Base-by-base conservation (phyloP, 2,888 invertebrate genomes). In the Agonopterix alstromeriana region DNA sequence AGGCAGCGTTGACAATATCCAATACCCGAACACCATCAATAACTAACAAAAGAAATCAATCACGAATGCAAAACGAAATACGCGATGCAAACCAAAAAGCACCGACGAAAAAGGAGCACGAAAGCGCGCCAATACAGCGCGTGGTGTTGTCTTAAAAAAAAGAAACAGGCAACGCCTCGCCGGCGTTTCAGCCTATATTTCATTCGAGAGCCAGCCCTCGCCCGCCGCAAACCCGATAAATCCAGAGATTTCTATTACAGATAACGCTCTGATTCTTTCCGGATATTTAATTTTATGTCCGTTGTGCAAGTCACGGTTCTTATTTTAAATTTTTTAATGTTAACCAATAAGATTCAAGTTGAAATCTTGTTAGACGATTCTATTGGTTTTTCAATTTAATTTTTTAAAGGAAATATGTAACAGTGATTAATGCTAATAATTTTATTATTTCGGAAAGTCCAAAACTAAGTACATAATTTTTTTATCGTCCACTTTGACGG, bases 201-300 rank as follows among this genome's bases (percentile, higher is more conserved):
- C 82, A 82, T 82, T 74, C 70, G 68, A 64, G 65, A 73, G 58
- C 75, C 73, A 70, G 65, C 64, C 63, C 70, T 27, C 27, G 46
- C 27, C 47, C 70, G 67, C 81, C 76, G 68, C 80, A 73, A 73
- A 74, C 69, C 73, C 84, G 82, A 85, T 85, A 85, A 85, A 84
- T 85, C 79, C 81, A 73, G 68, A 81, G 85, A 85, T 85, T 84
- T 78, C 83, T 84, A 85, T 85, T 85, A 83, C 83, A 85, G 85
- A 85, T 85, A 82, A 73, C 73, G 73, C 70, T 66, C 69, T 77
- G 79, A 81, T 80, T 83, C 82, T 83, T 83, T 82, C 77, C 82
- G 78, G 79, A 81, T 82, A 81, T 85, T 82, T 83, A 82, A 83
- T 83, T 83, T 83, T 79, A 82, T 77, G 76, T 76, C 72, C 75